Base-by-base conservation (phyloP, 2,888 invertebrate genomes). In the Melanostoma mellinum region DNA sequence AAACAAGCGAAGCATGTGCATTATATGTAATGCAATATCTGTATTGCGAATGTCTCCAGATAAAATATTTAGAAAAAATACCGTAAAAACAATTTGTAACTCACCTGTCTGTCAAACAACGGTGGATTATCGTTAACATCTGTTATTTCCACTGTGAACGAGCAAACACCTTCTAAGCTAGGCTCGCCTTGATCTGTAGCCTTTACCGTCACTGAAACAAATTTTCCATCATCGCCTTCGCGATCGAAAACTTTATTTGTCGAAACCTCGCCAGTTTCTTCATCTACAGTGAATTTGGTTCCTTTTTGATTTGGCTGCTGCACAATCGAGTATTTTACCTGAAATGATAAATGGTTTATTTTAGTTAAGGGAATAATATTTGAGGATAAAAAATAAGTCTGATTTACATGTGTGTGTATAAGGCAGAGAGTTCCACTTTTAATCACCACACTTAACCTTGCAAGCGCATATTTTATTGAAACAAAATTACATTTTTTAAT, bases 171-270 rank as follows among this genome's bases (percentile, higher is more conserved):
- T 92, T 99, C 99, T 86, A 99, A 92, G 0, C 98, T 97, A 1
- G 99, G 98, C 90, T 97, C 97, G n/a, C 99, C 99, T 90, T 98
- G 97, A 93, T 99, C 99, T 0, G 98, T 98, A 4, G 99, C 99
- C 92, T 99, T 98, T 0, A 99, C 97, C 0, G 98, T 99, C 4
- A 98, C 97, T 0, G 97, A 97, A 4, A 98, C 98, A 91, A 98
- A 98, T 92, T 98, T 97, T 6, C 98, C 98, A 90, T 98, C 98
- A 88, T 99, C 98, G 0, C 98, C 98, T 92, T 99, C 99, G 82
- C 98, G 94, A 92, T 99, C 98, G 90, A 99, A 98, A 32, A 98
- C 97, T 93, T 98, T 98, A 88, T 98, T 98, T 4, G 98, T 98
- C 0, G 96, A 96, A 68, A 99, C 97, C 91, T 97, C 97, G 3